A percentile compares a stretch with the other conserved stretches of the same genome.
Evolutionary conservation across 1,140 invertebrate genomes (phyloP).

Genomic region (Vollenhovia emeryi): DNA sequence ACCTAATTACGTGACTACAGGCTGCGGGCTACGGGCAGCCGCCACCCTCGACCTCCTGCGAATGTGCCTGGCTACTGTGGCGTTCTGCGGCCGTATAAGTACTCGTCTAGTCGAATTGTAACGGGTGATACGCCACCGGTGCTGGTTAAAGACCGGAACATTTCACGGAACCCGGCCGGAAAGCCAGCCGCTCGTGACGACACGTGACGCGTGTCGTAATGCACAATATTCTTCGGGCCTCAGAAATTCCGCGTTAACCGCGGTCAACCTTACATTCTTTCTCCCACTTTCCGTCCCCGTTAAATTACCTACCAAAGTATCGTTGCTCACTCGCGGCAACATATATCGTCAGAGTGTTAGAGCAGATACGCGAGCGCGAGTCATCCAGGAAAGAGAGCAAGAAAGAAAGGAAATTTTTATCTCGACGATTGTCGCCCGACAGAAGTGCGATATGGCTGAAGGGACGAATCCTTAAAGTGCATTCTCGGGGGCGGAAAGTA

Average conservation of each 20-base stretch:
- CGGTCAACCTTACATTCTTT: neutral
- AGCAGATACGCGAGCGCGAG: neutral
- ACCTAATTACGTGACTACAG: slow-evolving; percentile 88
- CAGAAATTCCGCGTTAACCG: neutral
- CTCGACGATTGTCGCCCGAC: neutral
- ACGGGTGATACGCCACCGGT: slow-evolving; percentile 72
- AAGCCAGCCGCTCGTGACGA: slow-evolving; percentile 31
- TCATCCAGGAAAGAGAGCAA: neutral
- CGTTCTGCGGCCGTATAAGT: slow-evolving; percentile 70
- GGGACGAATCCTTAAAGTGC: neutral
- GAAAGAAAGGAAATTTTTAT: neutral
- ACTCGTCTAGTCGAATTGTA: slow-evolving; percentile 75
- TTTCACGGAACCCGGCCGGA: slow-evolving; percentile 62
- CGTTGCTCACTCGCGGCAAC: neutral
- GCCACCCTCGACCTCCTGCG: slow-evolving; percentile 75
- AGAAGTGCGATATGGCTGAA: neutral
- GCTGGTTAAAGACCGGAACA: slow-evolving; percentile 71
- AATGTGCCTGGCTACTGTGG: slow-evolving; percentile 73
- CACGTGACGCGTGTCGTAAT: slow-evolving; percentile 37
- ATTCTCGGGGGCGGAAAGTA: slow-evolving; percentile 1
- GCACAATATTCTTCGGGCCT: slow-evolving; percentile 21
- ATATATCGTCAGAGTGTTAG: neutral
- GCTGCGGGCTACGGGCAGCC: slow-evolving; percentile 82
- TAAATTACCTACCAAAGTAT: neutral
- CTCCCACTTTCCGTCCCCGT: neutral